A percentile compares a stretch with the other conserved stretches of the same genome.
Evolutionary conservation across 2,797 vertebrate genomes (phyloP).

Genomic region (Antrozous pallidus): DNA sequence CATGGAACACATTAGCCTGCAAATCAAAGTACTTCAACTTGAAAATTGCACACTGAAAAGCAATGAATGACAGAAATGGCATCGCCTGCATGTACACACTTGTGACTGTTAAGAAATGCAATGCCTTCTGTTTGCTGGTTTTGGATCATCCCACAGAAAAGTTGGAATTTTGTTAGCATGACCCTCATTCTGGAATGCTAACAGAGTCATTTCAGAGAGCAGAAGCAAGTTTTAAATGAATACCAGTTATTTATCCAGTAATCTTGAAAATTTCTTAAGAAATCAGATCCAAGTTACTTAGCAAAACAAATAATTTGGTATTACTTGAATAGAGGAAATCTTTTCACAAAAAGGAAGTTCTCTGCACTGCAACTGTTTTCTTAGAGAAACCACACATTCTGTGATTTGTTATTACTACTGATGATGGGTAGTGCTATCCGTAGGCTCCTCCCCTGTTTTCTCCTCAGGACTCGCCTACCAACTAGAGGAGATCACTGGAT

Average conservation of each 20-base stretch:
- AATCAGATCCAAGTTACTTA: conserved; percentile 33
- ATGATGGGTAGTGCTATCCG: background rate
- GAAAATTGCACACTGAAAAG: conserved; percentile 18
- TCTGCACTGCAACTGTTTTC: conserved; percentile 34
- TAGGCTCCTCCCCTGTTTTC: background rate
- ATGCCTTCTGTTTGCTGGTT: conserved; percentile 65
- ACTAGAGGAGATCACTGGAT: background rate
- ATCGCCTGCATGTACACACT: conserved; percentile 32
- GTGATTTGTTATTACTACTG: background rate
- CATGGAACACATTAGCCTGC: background rate
- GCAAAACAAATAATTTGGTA: conserved; percentile 48
- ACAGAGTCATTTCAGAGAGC: conserved; percentile 54
- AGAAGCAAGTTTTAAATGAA: conserved; percentile 35
- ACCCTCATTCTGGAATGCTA: conserved; percentile 50
- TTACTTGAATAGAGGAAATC: conserved; percentile 38
- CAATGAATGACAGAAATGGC: conserved; percentile 43
- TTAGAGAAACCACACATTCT: conserved; percentile 43
- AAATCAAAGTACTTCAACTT: conserved; percentile 29
- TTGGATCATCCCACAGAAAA: conserved; percentile 73
- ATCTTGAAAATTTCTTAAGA: conserved; percentile 59
- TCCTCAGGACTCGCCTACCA: background rate
- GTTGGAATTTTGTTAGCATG: conserved; percentile 68
- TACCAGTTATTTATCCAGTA: conserved; percentile 7
- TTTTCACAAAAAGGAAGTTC: conserved; percentile 44
- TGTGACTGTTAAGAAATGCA: conserved; percentile 58